Base-by-base conservation (phyloP, 2,888 invertebrate species). In the Andrena hattorfiana region DNA sequence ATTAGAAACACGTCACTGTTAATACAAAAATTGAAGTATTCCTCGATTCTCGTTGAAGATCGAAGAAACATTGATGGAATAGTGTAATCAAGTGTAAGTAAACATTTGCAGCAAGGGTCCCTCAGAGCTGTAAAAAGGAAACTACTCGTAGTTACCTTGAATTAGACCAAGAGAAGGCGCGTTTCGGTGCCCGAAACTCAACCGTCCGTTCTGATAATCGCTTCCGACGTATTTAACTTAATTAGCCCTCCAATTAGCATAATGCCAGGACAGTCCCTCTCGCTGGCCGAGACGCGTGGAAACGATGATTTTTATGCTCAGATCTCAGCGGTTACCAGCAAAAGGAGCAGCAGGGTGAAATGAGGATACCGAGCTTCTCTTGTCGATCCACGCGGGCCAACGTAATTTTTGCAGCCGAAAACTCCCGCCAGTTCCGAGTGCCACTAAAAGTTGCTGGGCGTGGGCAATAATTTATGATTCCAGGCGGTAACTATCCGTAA, bases 391-490 rank as follows among this genome's bases (percentile, higher is more conserved):
- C 82, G 64, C 23, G 49, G 81, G 28, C 70, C 48, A 35, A 48
- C 32, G 70, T 72, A 78, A 72, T 72, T 76, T 67, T 62, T 48
- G 60, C 59, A 64, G 77, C 74, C 85, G 82, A 84, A 85, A 86
- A 70, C 51, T 42, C 49, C 85, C 85, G 81, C 64, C 62, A 56
- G 67, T 83, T 80, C 85, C 73, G 78, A 88, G 87, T 89, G 89
- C 90, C 89, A 92, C 89, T 92, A 92, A 93, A 93, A 93, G 87
- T 92, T 92, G 89, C 85, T 89, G 91, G 92, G 92, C 92, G 92
- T 91, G 91, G 91, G 90, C 86, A 90, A 91, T 92, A 93, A 93
- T 93, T 93, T 93, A 93, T 91, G 93, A 92, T 91, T 89, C 91
- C 92, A 89, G 86, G 48, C 89, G 89, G 91, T 92, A 93, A 93